phyloP scores from a whole-genome alignment of 2,797 vertebrate genomes.

The Gobionotothen gibberifrons region DNA sequence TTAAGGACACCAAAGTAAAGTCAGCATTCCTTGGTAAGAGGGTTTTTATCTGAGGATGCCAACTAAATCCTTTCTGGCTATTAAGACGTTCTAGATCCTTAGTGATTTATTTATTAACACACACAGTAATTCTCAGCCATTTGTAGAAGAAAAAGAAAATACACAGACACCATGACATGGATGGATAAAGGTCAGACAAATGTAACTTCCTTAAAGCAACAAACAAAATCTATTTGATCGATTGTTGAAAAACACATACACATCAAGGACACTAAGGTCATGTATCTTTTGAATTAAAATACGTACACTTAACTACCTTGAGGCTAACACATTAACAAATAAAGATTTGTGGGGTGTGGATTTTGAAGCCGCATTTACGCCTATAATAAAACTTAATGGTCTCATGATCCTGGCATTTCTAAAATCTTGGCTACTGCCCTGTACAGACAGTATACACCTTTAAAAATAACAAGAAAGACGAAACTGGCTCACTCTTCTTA shows the following conservation, averaged over 20 bases:
- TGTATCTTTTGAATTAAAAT: no score
- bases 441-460: slow-evolving; percentile 4
- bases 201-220: no score
- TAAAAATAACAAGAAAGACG: slow-evolving; percentile 16
- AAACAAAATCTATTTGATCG: no score
- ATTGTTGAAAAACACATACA: no score
- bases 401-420: not conserved
- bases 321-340: not conserved
- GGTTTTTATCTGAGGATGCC: not conserved
- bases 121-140: no score
- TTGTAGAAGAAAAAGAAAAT: no score
- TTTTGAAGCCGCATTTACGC: not conserved
- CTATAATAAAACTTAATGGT: not conserved
- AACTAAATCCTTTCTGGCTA: not conserved
- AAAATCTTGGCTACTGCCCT: not conserved
- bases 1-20: not conserved
- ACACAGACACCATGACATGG: no score
- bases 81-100: not conserved
- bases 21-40: not conserved
- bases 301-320: not conserved
- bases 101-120: not conserved
- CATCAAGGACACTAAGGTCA: no score
- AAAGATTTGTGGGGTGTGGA: not conserved
- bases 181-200: no score
- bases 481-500: slow-evolving; percentile 21